Evolutionary conservation across 1,140 invertebrate genomes (phyloP), one percentile per base, ranked within the genome.

Genomic region (Parasteatoda tepidariorum): DNA sequence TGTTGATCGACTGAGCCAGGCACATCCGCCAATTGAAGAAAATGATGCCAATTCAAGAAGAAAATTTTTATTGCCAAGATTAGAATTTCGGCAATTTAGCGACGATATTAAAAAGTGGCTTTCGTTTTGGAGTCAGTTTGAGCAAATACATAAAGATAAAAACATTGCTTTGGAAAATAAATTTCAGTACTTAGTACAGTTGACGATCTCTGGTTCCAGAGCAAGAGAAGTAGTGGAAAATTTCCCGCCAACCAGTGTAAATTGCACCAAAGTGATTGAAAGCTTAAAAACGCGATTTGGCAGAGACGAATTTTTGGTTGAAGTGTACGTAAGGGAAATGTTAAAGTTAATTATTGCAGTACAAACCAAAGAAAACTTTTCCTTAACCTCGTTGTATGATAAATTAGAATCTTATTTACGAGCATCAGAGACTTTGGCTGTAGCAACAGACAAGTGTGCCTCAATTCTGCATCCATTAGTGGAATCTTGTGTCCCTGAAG

Each of bases 351-450:
- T 74, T 66, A 61, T 67, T 22, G 33, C 24, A 28, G 26, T n/a
- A 7, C 3, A 33, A 18, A 24, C 24, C 18, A 22, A 38, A 15
- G 34, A 57, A 13, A 78, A 67, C 54, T 48, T 59, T 7, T 5
- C 30, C 28, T 13, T 64, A 18, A 13, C 38, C 2, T 31, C 6
- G 11, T 24, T 82, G 0, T 70, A 30, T 13, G 87, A 88, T 62
- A 86, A 86, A 61, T 55, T 88, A 18, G 85, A 87, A 55, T 62
- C 86, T 9, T 86, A 88, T 13, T 83, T 89, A 26, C 34, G 85
- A 34, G 83, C 87, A 0, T 68, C 89, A 2, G 86, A 88, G 24
- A 84, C 88, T 0, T 70, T 88, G 1, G 78, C 22, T 6, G 22
- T 61, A 28, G 33, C 41, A 9, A 38, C 11, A 0, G 66, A 82